These are phyloP conservation scores for Andrena bucephala DNA, from an alignment of 2,888 invertebrate species.

Conservation along the genomic window DNA sequence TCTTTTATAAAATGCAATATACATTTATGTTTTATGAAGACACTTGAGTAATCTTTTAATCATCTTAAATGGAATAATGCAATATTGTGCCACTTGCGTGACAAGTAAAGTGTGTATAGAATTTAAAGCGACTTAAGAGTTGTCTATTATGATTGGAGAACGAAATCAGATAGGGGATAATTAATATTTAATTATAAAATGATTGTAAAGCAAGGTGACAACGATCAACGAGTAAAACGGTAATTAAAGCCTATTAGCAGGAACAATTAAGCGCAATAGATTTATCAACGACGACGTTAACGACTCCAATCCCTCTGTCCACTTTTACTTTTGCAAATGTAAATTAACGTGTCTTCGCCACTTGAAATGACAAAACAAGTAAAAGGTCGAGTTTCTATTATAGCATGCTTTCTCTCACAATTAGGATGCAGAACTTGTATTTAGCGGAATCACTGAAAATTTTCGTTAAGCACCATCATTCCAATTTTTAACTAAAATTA, in stretches of 20 bases:
- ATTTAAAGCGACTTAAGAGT: too few relatives aligned
- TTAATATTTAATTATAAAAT: not conserved
- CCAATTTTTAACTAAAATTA: constrained; percentile 27
- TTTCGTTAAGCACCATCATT: constrained; percentile 40
- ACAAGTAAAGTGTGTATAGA: too few relatives aligned
- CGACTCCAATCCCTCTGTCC: not conserved
- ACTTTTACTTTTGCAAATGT: not conserved
- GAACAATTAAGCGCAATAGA: not conserved
- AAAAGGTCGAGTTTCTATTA: constrained; percentile 51
- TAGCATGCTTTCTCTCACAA: constrained; percentile 62
- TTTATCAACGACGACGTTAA: not conserved
- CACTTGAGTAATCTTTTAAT: too few relatives aligned
- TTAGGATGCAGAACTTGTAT: constrained; percentile 36
- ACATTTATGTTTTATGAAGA: too few relatives aligned
- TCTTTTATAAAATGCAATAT: too few relatives aligned
- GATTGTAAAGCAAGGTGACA: not conserved
- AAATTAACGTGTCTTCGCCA: constrained; percentile 3
- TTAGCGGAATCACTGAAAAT: constrained; percentile 46
- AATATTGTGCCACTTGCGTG: too few relatives aligned
- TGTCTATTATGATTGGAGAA: too few relatives aligned
- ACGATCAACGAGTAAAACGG: not conserved
- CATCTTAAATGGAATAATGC: too few relatives aligned
- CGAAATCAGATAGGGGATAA: too few relatives aligned
- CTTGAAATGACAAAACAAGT: constrained; percentile 15
- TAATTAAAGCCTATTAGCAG: not conserved